These are phyloP conservation scores for Sparus aurata DNA, from an alignment of 2,797 vertebrate genomes.

Conservation along the genomic window DNA sequence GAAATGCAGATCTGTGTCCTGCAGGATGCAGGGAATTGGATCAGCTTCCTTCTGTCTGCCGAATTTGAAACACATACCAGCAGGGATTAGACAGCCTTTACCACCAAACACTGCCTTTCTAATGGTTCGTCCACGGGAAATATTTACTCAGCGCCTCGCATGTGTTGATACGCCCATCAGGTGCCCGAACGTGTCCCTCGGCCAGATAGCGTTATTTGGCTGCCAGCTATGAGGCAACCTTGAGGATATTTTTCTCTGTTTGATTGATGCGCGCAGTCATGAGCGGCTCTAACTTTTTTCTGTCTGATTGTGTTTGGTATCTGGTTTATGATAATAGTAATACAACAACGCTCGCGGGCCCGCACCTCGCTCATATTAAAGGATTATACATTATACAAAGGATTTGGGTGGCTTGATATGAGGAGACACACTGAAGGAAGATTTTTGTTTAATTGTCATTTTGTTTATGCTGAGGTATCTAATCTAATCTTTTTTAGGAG, in stretches of 20 bases:
- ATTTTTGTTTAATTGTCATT: too few species aligned
- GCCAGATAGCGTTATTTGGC: constrained; percentile 51
- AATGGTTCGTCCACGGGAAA: constrained; percentile 56
- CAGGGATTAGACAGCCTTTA: constrained; percentile 65
- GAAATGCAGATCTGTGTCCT: constrained; percentile 81
- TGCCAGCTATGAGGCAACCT: constrained; percentile 44
- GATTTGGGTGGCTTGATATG: too few species aligned
- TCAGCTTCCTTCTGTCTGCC: constrained; percentile 73
- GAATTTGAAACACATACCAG: constrained; percentile 68
- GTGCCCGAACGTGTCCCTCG: constrained; percentile 37
- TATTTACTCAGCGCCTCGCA: constrained; percentile 53
- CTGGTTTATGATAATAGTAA: constrained; percentile 7
- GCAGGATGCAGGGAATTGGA: constrained; percentile 76
- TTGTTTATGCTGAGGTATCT: too few species aligned
- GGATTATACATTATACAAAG: too few species aligned
- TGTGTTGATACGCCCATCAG: constrained; percentile 50
- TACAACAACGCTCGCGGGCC: background rate
- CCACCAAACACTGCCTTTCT: constrained; percentile 57
- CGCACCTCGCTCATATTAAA: background rate
- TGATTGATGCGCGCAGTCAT: constrained; percentile 12
- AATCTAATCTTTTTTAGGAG: too few species aligned
- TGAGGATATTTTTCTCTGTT: constrained; percentile 29
- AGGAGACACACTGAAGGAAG: too few species aligned
- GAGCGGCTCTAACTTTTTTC: constrained; percentile 23
- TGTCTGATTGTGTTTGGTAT: background rate